Evolutionary conservation across 2,113 vertebrate genomes (phyloP).

Genomic region (Pituophis catenifer): DNA sequence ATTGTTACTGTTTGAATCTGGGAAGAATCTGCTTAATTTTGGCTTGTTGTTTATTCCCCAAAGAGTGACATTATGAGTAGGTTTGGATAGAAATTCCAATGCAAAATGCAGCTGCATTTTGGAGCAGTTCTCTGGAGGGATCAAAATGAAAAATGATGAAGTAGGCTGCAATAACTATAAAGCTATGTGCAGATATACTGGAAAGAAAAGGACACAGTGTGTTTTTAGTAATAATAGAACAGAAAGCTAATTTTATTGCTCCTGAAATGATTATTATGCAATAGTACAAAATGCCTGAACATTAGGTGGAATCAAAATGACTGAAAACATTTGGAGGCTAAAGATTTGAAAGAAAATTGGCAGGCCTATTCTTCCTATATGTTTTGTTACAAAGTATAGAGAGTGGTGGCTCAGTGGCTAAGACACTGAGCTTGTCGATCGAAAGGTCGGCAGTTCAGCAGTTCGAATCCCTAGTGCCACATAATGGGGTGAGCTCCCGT

Average conservation of each 20-base stretch:
- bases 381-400: neutral
- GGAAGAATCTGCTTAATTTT: neutral
- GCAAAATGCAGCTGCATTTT: slow-evolving; percentile 25
- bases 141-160: slow-evolving; percentile 41
- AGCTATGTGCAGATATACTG: neutral
- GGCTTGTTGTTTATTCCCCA: neutral
- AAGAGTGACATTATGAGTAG: slow-evolving; percentile 3
- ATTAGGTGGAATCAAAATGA: neutral
- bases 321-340: neutral
- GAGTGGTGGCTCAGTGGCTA: no score
- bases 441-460: no score
- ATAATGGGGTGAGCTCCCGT: no score
- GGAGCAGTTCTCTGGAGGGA: slow-evolving; percentile 34
- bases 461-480: no score
- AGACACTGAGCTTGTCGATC: no score
- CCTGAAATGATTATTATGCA: neutral
- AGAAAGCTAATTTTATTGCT: neutral
- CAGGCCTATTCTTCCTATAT: neutral
- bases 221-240: neutral
- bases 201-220: slow-evolving; percentile 12
- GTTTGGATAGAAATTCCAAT: slow-evolving; percentile 38
- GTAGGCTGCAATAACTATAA: neutral
- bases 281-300: neutral
- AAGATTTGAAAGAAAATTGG: neutral
- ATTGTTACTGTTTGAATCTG: neutral